Conservation (phyloP, 2,113 vertebrate species). For the Pachyramphus minor region DNA sequence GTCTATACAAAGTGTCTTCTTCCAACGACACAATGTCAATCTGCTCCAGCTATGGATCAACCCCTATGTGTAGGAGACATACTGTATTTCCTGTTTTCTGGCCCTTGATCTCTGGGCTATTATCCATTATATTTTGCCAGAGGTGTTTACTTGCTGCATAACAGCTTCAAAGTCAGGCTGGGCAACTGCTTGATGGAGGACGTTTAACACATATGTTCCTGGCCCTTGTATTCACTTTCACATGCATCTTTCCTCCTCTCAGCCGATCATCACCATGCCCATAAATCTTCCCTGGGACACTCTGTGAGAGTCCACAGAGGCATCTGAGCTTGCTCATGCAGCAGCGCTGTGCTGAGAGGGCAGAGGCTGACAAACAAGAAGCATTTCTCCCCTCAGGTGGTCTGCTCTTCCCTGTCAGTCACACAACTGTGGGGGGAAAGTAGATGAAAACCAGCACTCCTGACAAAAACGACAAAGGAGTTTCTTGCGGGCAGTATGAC, state of each 20-base stretch:
- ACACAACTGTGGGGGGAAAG: neutral
- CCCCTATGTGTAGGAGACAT: neutral
- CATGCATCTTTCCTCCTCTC: neutral
- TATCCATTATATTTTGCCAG: neutral
- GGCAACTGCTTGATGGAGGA: neutral
- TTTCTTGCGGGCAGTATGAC: neutral
- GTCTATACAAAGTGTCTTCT: neutral
- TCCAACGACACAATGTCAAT: neutral
- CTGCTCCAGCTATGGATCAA: neutral
- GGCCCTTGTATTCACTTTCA: neutral
- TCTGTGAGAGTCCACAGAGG: neutral
- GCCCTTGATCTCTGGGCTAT: neutral
- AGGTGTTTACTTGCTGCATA: neutral
- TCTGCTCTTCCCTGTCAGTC: constrained; percentile 11
- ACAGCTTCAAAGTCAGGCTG: neutral
- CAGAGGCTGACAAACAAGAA: constrained; percentile 24
- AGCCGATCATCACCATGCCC: neutral
- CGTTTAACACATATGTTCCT: neutral
- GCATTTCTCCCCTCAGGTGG: constrained; percentile 15
- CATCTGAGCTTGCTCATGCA: neutral
- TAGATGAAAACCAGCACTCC: constrained; percentile 17
- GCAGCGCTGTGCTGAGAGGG: neutral
- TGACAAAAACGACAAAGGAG: neutral
- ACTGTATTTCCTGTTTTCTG: neutral
- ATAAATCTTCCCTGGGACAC: neutral